Conservation (phyloP, 1,140 invertebrate species). For the Octopus bimaculoides region DNA sequence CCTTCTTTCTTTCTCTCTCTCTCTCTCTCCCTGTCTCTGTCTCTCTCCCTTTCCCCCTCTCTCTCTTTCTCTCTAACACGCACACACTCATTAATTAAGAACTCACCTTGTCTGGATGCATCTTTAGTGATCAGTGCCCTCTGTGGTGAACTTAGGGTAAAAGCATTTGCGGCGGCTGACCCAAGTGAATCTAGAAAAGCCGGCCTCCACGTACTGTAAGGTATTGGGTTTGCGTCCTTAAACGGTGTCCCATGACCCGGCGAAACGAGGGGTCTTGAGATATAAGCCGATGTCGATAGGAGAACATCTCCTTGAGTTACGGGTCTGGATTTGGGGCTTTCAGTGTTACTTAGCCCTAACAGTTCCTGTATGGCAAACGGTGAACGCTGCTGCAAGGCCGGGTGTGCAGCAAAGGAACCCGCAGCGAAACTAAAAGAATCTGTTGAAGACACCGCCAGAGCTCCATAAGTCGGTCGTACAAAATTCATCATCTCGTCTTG, state of each 20-base stretch:
- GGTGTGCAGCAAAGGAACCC: neutral
- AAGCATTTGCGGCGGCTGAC: neutral
- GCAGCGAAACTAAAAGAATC: neutral
- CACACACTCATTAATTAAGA: too few species aligned
- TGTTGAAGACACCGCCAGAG: neutral
- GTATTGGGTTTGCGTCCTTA: neutral
- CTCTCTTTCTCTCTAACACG: too few species aligned
- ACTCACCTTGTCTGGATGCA: neutral
- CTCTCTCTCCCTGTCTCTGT: too few species aligned
- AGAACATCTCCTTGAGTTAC: neutral
- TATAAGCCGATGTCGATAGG: neutral
- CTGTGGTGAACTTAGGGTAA: neutral
- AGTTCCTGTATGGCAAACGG: neutral
- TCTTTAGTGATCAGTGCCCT: neutral
- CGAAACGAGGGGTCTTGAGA: neutral
- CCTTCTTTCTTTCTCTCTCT: too few species aligned
- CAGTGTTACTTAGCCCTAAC: neutral
- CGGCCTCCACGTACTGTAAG: neutral
- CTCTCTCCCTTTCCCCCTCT: too few species aligned
- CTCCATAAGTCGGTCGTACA: neutral
- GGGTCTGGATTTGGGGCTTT: neutral
- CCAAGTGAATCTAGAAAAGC: neutral
- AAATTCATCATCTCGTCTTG: neutral
- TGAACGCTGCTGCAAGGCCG: neutral
- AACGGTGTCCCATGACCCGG: neutral